Base-by-base conservation (phyloP, 2,888 invertebrate genomes). In the Sussaba pulchella region DNA sequence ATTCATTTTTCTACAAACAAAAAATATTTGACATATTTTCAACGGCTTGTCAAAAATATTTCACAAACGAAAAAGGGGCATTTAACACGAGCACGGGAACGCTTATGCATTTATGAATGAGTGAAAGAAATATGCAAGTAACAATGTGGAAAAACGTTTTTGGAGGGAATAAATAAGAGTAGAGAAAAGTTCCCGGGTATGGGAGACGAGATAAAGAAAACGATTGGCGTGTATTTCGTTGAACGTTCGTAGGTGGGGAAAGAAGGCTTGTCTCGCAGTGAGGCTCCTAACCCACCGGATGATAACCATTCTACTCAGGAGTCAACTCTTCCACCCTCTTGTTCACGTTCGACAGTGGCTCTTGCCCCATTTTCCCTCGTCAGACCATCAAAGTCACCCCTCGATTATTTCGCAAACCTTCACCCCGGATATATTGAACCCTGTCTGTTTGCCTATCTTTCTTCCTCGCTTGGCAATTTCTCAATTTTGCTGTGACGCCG, bases 301-400 rank as follows among this genome's bases (percentile, higher is more conserved):
- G 85, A 87, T 86, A 88, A 88, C 84, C 85, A 83, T 90, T 91
- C 92, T 88, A 89, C 90, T 89, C 92, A 81, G 72, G n/a, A 54
- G 31, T 52, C 17, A 2, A 31, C 6, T 6, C 72, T 70, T 85
- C 75, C 57, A 59, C 86, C 36, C 21, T 19, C 47, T 26, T 24
- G 54, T 31, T 61, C 64, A 43, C 52, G 14, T 24, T 74, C 21
- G 36, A 21, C 52, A 19, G n/a, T 52, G 71, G 26, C 85, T 87
- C 84, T 87, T 88, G 89, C 90, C 89, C 89, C 87, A 84, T 87
- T 77, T 52, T 31, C 54, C 50, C 69, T 75, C 77, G 81, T 85
- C 82, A 89, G 59, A 41, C 52, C 57, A 31, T n/a, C 45, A 43
- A 64, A 72, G 52, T 75, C 81, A 80, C 70, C 78, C 61, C 75